Conservation (phyloP, 2,888 invertebrate genomes). For the Monochamus alternatus region DNA sequence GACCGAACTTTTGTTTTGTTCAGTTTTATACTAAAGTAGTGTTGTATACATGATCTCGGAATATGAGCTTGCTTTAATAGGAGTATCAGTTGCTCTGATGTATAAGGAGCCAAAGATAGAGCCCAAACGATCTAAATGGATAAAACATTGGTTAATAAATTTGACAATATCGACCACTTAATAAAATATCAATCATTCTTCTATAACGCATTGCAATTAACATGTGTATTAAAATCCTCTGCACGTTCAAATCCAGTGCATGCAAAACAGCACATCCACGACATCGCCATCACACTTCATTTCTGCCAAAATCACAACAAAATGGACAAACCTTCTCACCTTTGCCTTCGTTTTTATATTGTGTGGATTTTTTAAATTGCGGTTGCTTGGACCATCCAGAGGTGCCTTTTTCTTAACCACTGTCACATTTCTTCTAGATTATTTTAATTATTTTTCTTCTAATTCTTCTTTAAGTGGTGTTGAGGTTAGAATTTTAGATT, state of each 20-base stretch:
- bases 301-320: not conserved
- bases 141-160: too few species aligned
- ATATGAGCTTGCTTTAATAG: too few species aligned
- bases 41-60: too few species aligned
- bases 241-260: not conserved
- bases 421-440: slow-evolving; percentile 21
- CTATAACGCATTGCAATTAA: not conserved
- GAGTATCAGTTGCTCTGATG: too few species aligned
- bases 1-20: too few species aligned
- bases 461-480: slow-evolving; percentile 25
- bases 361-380: not conserved
- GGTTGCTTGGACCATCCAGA: not conserved
- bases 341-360: not conserved
- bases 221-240: not conserved
- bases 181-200: too few species aligned
- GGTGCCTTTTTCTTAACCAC: slow-evolving; percentile 16
- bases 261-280: not conserved
- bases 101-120: too few species aligned
- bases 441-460: slow-evolving; percentile 35
- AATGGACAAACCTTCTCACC: not conserved
- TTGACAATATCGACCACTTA: too few species aligned
- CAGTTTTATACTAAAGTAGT: too few species aligned
- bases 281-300: slow-evolving; percentile 3
- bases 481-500: slow-evolving; percentile 33
- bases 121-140: too few species aligned